Evolutionary conservation across 2,888 invertebrate genomes (phyloP), one percentile per base, ranked within the genome.

Genomic region (Himalopsyche tibetana): DNA sequence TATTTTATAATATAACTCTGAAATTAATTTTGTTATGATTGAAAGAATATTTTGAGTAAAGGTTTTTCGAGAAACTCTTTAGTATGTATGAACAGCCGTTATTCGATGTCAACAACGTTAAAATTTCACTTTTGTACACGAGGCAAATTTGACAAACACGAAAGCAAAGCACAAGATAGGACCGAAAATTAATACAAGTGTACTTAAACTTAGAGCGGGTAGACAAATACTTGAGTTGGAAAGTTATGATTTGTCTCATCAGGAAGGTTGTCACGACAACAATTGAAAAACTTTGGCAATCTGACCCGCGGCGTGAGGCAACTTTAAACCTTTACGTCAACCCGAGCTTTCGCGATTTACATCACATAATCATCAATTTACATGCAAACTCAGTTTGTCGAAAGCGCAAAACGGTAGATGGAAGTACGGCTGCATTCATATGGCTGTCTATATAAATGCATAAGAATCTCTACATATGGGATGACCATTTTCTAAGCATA

Each of bases 381-480:
- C 92, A 93, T 93, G 93, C 93, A 93, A 93, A 93, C 92, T 92
- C 91, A 91, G 91, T 91, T 92, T 91, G 91, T 91, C 91, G 92
- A 92, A 92, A 92, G 92, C 92, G 92, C 91, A 91, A 91, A 91
- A 91, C 91, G 91, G 86, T 82, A 87, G 85, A 84, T 56, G 6
- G 80, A 51, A 74, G 82, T 45, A 74, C 38, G 55, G 38, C 80
- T 80, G 80, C 80, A 80, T 63, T 28, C 19, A 63, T 80, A 80
- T 80, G 28, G 19, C 63, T 63, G 19, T 28, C 63, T 63, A 63
- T 19, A 28, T 19, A 19, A 63, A 19, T 63, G 63, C 63, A 63
- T 63, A 63, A 1, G 15, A 19, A 63, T 63, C 8, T 15, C 5
- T 63, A 63, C 9, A 5, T 63, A 63, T 63, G 11, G 63, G 63